Conservation (phyloP, 2,797 vertebrate genomes). For the Potorous gilbertii region DNA sequence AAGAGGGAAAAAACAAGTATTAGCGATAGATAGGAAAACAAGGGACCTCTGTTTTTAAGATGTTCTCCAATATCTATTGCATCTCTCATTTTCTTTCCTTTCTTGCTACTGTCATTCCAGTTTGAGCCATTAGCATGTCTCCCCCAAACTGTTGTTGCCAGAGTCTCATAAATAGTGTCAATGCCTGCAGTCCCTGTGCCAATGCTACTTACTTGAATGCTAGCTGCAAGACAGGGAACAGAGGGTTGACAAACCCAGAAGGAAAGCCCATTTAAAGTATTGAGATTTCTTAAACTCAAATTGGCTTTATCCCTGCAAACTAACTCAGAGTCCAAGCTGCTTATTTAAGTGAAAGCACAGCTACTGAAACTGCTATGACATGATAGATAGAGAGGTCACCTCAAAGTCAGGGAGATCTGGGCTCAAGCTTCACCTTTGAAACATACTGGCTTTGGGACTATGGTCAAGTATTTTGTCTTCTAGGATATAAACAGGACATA, state of each 20-base stretch:
- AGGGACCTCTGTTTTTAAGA: background rate
- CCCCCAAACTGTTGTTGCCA: background rate
- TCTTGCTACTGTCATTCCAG: background rate
- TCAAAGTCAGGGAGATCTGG: background rate
- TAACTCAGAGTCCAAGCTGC: background rate
- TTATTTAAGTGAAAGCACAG: background rate
- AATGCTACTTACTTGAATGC: background rate
- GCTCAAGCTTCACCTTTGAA: background rate
- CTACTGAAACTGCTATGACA: background rate
- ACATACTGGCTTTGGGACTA: background rate
- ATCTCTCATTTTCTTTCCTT: background rate
- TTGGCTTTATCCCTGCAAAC: background rate
- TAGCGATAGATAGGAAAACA: background rate
- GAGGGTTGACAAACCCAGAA: background rate
- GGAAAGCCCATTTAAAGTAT: background rate
- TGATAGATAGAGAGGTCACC: background rate
- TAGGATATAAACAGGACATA: background rate
- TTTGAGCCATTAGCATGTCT: background rate
- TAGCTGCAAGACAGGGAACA: background rate
- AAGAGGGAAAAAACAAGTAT: background rate
- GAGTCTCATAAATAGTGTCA: background rate
- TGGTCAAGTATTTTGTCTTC: background rate
- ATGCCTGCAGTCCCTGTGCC: background rate
- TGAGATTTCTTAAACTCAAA: background rate
- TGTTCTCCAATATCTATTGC: background rate